Evolutionary conservation across 1,140 invertebrate genomes (phyloP).

Genomic region (Coenobita brevimanus): DNA sequence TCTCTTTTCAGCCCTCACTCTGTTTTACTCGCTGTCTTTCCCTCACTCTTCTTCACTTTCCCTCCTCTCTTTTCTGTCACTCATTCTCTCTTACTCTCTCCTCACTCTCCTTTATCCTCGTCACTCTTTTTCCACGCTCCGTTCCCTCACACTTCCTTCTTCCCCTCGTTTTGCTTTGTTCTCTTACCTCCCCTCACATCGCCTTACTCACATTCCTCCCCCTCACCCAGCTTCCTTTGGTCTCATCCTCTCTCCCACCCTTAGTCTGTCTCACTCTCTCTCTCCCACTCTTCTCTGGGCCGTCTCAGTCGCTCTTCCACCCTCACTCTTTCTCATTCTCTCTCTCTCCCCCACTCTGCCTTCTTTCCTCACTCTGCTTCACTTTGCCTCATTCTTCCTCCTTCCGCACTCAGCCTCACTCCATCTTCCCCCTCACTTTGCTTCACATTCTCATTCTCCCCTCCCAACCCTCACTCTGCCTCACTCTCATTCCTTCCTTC

Average conservation of each 20-base stretch:
- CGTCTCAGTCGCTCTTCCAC: not conserved
- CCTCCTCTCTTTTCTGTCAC: no score
- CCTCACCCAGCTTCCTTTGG: not conserved
- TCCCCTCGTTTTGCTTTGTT: not conserved
- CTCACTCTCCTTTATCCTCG: no score
- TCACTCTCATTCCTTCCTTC: no score
- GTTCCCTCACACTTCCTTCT: slow-evolving; percentile 21
- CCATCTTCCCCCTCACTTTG: not conserved
- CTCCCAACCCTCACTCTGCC: not conserved
- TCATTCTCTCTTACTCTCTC: no score
- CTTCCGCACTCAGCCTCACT: not conserved
- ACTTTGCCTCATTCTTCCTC: no score
- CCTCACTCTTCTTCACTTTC: no score
- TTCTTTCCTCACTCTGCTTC: not conserved
- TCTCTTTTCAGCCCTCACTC: no score
- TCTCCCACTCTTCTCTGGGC: no score
- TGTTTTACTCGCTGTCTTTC: no score
- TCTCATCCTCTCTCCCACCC: not conserved
- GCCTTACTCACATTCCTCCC: not conserved
- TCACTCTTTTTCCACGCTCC: no score
- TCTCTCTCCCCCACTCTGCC: not conserved
- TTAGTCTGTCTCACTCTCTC: not conserved
- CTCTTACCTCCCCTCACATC: not conserved
- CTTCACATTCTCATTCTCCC: not conserved
- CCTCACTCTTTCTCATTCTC: not conserved